Base-by-base conservation (phyloP, 2,797 vertebrate genomes). In the Fistularia commersonii region DNA sequence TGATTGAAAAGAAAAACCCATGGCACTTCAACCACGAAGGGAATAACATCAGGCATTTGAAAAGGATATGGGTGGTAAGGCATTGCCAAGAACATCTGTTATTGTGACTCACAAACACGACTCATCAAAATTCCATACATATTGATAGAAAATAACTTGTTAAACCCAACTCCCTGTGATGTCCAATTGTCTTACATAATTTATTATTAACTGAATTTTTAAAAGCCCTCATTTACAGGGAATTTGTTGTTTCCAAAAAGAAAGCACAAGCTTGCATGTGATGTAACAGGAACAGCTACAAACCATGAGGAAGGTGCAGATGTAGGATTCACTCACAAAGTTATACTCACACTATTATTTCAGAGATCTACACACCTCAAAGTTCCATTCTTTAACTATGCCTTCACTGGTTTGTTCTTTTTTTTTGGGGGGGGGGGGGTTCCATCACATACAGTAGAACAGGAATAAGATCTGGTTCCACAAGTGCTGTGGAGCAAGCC, bases 61-160 rank as follows among this genome's bases (percentile, higher is more conserved):
- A 45, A 57, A 74, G 69, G 57, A 66, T 45, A 57, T 59, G 36
- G 14, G 59, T 45, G 52, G 63, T 76, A 84, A 84, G 80, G 78
- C 67, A 7, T 68, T 34, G 31, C 46, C 38, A 36, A 54, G 45
- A 65, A 61, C 48, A 47, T 47, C 52, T 1, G 41, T 40, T 8
- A 13, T 61, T 12, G 6, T 8, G 31, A 39, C 14, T 54, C 8
- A 8, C 31, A 13, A 31, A 38, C 11, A 23, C 23, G 23, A 23
- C 23, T 23, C 23, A 23, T 23, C 23, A 23, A 23, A 23, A 23
- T 41, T 12, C 32, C 23, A 11, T 52, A 33, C 41, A 52, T 14
- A 52, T 11, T 35, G 5, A 36, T 43, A 32, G 11, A 34, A 51
- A 51, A 51, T 13, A 51, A 23, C 23, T 2, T 2, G 23, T 23